Conservation (phyloP, 2,888 invertebrate species). For the Scaptodrosophila latifasciaeformis region DNA sequence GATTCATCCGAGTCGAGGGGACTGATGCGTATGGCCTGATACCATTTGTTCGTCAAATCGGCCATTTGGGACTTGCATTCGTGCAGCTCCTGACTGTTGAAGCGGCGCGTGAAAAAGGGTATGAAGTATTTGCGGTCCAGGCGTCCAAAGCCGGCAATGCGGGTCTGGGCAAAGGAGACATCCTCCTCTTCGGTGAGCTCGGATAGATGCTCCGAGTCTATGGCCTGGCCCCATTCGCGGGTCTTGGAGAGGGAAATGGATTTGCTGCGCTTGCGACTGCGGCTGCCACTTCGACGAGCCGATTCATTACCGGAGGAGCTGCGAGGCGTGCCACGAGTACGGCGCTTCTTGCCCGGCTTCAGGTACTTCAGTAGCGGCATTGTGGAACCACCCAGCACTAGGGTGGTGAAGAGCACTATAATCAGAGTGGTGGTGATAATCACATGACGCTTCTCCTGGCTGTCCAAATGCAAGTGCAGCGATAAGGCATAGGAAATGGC, state of each 20-base stretch:
- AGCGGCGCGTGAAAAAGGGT: constrained; percentile 96
- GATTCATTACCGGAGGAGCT: constrained; percentile 37
- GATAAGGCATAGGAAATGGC: constrained; percentile 99
- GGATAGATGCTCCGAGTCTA: constrained; percentile 94
- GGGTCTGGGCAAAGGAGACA: constrained; percentile 85
- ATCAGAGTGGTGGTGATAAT: constrained; percentile 99
- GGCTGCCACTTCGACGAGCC: constrained; percentile 72
- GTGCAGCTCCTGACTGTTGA: constrained; percentile 96
- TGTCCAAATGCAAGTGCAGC: constrained; percentile 92
- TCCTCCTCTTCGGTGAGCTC: constrained; percentile 95
- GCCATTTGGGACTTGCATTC: constrained; percentile 98
- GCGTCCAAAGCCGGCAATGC: constrained; percentile 90
- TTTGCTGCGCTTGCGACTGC: constrained; percentile 79
- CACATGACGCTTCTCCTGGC: constrained; percentile 93
- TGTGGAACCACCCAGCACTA: constrained; percentile 97
- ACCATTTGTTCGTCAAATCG: constrained; percentile 97
- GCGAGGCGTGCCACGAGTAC: constrained; percentile 52
- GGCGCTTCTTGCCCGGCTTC: constrained; percentile 76
- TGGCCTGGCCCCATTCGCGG: constrained; percentile 96
- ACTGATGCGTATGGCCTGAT: constrained; percentile 93
- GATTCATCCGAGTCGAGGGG: constrained; percentile 91
- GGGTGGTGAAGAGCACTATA: constrained; percentile 95
- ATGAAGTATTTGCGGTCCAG: constrained; percentile 95
- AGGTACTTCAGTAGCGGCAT: constrained; percentile 97
- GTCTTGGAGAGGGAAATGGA: constrained; percentile 97